These are phyloP conservation scores for Acanthosoma haemorrhoidale DNA, from an alignment of 2,888 invertebrate species.

Conservation along the genomic window DNA sequence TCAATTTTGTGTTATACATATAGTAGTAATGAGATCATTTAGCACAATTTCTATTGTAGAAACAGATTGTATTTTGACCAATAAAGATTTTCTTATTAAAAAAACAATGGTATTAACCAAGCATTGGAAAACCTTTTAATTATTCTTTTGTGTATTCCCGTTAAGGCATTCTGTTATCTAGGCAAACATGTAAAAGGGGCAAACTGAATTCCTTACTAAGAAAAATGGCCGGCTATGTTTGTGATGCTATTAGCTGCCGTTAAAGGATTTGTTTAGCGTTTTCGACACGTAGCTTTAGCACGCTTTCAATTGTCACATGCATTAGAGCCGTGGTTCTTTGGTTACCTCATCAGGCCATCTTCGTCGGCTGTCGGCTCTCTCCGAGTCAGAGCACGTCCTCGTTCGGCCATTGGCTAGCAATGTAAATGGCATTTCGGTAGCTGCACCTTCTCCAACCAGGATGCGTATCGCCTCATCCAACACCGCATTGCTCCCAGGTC, in stretches of 20 bases:
- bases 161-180: no score
- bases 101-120: no score
- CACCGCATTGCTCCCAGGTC: not conserved
- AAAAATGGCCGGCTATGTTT: not conserved
- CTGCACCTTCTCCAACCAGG: not conserved
- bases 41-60: no score
- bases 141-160: no score
- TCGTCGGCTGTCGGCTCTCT: not conserved
- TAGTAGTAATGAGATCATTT: no score
- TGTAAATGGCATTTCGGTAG: not conserved
- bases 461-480: not conserved
- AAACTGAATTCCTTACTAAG: not conserved
- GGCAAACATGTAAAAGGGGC: not conserved
- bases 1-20: no score
- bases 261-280: constrained; percentile 3
- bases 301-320: not conserved
- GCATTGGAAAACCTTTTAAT: no score
- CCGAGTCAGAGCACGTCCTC: not conserved
- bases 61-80: no score
- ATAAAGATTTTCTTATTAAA: no score
- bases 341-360: not conserved
- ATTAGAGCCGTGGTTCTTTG: not conserved
- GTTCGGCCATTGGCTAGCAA: not conserved
- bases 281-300: not conserved
- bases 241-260: not conserved